Base-by-base conservation (phyloP, 53 echinoderm and acorn worm species). In the Antedon mediterranea region DNA sequence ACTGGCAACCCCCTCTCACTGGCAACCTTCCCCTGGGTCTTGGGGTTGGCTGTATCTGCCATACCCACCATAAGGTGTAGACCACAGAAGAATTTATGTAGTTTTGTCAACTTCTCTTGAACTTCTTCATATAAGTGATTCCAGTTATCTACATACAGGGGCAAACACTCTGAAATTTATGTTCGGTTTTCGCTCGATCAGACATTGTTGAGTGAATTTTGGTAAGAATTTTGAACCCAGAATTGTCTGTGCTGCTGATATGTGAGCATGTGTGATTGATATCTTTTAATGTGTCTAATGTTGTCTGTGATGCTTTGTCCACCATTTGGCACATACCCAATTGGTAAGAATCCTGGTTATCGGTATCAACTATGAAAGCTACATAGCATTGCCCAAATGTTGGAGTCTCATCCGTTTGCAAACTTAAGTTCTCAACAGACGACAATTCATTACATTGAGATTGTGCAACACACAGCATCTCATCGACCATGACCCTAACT, bases 361-460 rank as follows among this genome's bases (percentile, higher is more conserved):
- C n/a, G n/a, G n/a, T n/a, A n/a, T n/a, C n/a, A n/a, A 74, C 74
- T 6, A 81, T 71, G 43, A 74, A 81, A 28, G 81, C 81, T 71
- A 74, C 81, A 29, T 81, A 81, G 29, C 74, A 73, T 75, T 81
- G 18, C 3, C 74, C 81, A 81, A 37, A 81, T 43, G 73, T 81
- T 14, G 37, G 81, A 26, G 81, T 81, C 75, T 81, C 81, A 81
- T 81, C 81, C 6, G 28, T 75, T 81, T 81, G 81, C 4, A 81
- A 31, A 28, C 23, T 34, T 30, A 75, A 30, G 31, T 74, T 75
- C 30, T 74, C 43, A 28, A 43, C 74, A 20, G 34, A 11, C n/a
- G n/a, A n/a, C n/a, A n/a, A n/a, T n/a, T n/a, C n/a, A n/a, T n/a
- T n/a, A n/a, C n/a, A n/a, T n/a, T n/a, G n/a, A n/a, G n/a, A n/a